These are phyloP conservation scores for Nycticorax nycticorax DNA, from an alignment of 2,113 vertebrate species.

Conservation along the genomic window DNA sequence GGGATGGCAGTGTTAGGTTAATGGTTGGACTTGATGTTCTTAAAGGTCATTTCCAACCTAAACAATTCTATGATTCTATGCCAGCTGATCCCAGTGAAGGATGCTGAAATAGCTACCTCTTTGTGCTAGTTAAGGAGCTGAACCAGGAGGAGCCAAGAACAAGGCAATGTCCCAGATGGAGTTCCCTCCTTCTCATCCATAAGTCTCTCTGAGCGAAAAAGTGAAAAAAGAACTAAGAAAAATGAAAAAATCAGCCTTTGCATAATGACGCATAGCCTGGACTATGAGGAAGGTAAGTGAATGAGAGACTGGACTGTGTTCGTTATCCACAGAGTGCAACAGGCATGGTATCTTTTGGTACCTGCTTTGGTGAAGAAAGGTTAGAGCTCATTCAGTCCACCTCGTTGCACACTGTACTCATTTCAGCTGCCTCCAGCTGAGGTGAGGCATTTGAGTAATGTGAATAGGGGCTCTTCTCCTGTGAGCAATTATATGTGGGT, in stretches of 20 bases:
- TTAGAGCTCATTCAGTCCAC: constrained; percentile 35
- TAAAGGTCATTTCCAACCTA: no score
- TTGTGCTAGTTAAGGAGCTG: neutral
- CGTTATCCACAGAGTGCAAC: constrained; percentile 16
- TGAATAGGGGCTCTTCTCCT: constrained; percentile 44
- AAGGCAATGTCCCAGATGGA: neutral
- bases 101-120: neutral
- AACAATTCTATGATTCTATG: neutral
- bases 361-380: constrained; percentile 8
- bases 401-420: constrained; percentile 19
- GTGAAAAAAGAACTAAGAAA: neutral
- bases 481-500: constrained; percentile 26
- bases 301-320: neutral
- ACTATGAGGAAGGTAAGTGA: neutral
- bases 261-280: neutral
- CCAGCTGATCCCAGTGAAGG: neutral
- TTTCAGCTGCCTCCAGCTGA: constrained; percentile 47
- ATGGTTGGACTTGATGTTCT: no score
- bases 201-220: neutral
- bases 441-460: constrained; percentile 49
- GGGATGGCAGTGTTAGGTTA: no score
- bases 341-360: constrained; percentile 44
- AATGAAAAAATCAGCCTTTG: neutral
- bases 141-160: neutral
- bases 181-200: neutral